These are phyloP conservation scores for Tokudaia tokunoshimensis DNA, from an alignment of 2,797 vertebrate genomes.

Conservation along the genomic window DNA sequence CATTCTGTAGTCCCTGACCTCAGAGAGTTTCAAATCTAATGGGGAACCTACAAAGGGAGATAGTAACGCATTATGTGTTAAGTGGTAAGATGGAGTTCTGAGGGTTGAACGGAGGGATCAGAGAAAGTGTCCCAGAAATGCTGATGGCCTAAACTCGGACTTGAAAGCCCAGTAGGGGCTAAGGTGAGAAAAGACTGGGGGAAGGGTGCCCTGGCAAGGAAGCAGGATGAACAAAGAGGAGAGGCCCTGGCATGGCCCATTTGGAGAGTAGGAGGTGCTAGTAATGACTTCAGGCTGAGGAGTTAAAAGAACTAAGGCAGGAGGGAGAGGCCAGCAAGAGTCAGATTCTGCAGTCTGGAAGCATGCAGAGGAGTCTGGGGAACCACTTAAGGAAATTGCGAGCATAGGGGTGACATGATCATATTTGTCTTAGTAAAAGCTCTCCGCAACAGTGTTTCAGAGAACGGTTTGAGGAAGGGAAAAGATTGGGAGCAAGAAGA, in stretches of 20 bases:
- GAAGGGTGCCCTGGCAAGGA: slow-evolving; percentile 50
- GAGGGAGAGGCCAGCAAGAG: slow-evolving; percentile 6
- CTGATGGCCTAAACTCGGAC: slow-evolving; percentile 43
- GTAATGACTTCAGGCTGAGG: slow-evolving; percentile 34
- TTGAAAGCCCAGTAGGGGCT: slow-evolving; percentile 62
- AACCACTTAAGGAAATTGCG: slow-evolving; percentile 55
- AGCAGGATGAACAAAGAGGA: slow-evolving; percentile 67
- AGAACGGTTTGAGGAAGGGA: slow-evolving; percentile 47
- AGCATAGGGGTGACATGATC: slow-evolving; percentile 18
- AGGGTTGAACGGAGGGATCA: slow-evolving; percentile 5
- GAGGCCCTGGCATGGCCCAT: slow-evolving; percentile 25
- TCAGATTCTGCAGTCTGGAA: slow-evolving; percentile 19
- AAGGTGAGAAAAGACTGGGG: slow-evolving; percentile 64
- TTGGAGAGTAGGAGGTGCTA: slow-evolving; percentile 38
- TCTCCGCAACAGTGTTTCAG: slow-evolving; percentile 8
- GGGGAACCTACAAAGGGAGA: slow-evolving; percentile 51
- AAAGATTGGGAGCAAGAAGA: slow-evolving; percentile 24
- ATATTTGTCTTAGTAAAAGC: slow-evolving; percentile 55
- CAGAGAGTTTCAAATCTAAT: slow-evolving; percentile 59
- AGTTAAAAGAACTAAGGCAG: slow-evolving; percentile 41
- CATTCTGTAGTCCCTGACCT: slow-evolving; percentile 25
- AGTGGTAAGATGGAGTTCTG: slow-evolving; percentile 43
- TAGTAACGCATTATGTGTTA: slow-evolving; percentile 31
- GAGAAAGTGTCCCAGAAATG: slow-evolving; percentile 53
- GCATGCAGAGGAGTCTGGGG: slow-evolving; percentile 2